Evolutionary conservation across 1,140 invertebrate genomes (phyloP).

Genomic region (Lordiphosa collinella): DNA sequence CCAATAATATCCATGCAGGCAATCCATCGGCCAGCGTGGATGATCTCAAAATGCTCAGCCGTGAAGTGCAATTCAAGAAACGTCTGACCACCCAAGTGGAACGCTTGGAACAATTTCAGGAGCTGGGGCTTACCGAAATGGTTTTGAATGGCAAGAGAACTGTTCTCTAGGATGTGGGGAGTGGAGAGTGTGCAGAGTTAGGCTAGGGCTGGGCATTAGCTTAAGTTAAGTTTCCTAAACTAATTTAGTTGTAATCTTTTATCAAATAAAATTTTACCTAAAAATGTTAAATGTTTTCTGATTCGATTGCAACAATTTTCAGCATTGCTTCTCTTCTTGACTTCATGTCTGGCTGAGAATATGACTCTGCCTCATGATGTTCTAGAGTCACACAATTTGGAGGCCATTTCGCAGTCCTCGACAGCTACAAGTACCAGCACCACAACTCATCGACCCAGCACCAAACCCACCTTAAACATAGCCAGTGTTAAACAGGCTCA

Average conservation of each 20-base stretch:
- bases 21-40: conserved; percentile 39
- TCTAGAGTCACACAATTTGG: not conserved
- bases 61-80: conserved; percentile 65
- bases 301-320: not conserved
- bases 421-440: conserved; percentile 6
- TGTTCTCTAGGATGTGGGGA: conserved; percentile 18
- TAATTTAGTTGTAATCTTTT: conserved; percentile 52
- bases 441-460: conserved; percentile 3
- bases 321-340: conserved; percentile 27
- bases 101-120: conserved; percentile 50
- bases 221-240: conserved; percentile 34
- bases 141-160: conserved; percentile 52
- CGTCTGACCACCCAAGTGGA: conserved; percentile 47
- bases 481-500: conserved; percentile 13
- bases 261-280: conserved; percentile 67
- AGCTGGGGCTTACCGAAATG: conserved; percentile 53
- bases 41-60: conserved; percentile 57
- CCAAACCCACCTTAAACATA: not conserved
- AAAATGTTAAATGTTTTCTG: not conserved
- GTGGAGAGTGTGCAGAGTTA: not conserved
- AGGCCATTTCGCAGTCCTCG: not conserved
- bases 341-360: conserved; percentile 17
- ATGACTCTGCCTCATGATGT: not conserved
- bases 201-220: conserved; percentile 18
- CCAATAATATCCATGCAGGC: conserved; percentile 33